phyloP scores from a whole-genome alignment of 2,797 vertebrate species.

The Telmatherina bonti region DNA sequence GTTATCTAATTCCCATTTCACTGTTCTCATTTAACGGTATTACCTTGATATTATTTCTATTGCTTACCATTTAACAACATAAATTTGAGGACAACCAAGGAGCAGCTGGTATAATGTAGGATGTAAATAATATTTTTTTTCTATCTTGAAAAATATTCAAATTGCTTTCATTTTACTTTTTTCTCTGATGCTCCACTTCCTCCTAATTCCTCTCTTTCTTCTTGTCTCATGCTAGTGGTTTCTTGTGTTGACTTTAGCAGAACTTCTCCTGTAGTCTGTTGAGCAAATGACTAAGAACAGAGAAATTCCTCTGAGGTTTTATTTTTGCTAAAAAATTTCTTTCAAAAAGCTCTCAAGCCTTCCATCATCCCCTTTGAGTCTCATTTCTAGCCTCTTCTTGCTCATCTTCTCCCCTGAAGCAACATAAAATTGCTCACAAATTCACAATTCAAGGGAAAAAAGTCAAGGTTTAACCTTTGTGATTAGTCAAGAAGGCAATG shows the following conservation, averaged over 20 bases:
- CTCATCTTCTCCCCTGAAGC: constrained; percentile 4
- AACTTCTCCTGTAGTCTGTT: background rate
- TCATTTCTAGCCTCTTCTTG: background rate
- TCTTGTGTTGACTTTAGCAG: constrained; percentile 12
- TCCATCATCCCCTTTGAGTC: constrained; percentile 5
- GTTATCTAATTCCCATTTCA: background rate
- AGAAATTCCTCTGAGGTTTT: constrained; percentile 3
- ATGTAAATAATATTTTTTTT: too few species aligned
- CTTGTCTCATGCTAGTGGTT: background rate
- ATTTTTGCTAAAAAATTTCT: constrained; percentile 2
- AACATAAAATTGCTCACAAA: constrained; percentile 13
- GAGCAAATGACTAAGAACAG: constrained; percentile 20
- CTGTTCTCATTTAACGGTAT: too few species aligned
- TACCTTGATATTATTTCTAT: background rate
- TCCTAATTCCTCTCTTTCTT: background rate
- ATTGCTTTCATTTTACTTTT: background rate
- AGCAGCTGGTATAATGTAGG: background rate
- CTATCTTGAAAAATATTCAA: background rate
- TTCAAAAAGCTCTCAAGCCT: constrained; percentile 12
- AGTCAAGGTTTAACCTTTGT: constrained; percentile 15
- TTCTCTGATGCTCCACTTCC: background rate
- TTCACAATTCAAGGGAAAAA: constrained; percentile 15
- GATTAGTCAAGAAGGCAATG: constrained; percentile 23
- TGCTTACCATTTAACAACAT: background rate
- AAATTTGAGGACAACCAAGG: background rate